These are phyloP conservation scores for Meloidogyne floridensis DNA, from an alignment of 1,140 invertebrate genomes.

Conservation along the genomic window DNA sequence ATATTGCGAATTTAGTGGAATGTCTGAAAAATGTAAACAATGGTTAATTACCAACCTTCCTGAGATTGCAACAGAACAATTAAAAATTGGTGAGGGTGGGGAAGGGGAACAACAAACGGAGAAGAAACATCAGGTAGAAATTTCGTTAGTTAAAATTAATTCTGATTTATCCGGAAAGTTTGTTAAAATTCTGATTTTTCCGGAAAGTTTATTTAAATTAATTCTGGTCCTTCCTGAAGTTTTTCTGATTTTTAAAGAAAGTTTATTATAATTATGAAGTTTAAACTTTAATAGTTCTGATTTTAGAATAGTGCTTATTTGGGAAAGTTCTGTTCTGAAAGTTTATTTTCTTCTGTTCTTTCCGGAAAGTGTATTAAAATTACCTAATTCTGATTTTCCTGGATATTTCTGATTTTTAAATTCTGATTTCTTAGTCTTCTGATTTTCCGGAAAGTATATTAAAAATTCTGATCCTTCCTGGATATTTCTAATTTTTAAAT, in stretches of 20 bases:
- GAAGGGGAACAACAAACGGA: conserved; percentile 74
- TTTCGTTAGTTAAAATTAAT: neutral
- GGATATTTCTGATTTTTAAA: too few relatives aligned
- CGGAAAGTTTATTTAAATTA: neutral
- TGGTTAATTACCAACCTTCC: conserved; percentile 94
- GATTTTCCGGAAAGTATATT: neutral
- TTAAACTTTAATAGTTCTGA: too few relatives aligned
- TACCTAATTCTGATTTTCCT: neutral
- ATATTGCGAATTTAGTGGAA: conserved; percentile 97
- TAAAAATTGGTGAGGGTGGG: conserved; percentile 62
- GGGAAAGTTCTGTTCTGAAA: too few relatives aligned
- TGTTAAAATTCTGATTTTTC: too few relatives aligned
- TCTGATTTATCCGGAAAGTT: neutral
- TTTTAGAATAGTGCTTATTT: too few relatives aligned
- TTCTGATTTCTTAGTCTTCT: neutral
- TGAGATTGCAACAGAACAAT: conserved; percentile 66
- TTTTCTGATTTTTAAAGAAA: too few relatives aligned
- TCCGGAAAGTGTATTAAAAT: neutral
- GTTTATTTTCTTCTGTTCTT: neutral
- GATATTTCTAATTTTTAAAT: too few relatives aligned
- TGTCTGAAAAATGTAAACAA: conserved; percentile 93
- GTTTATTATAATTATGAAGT: too few relatives aligned
- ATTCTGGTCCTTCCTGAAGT: too few relatives aligned
- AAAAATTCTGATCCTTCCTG: too few relatives aligned
- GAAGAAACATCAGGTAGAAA: conserved; percentile 82